Evolutionary conservation across 1,140 invertebrate species (phyloP).

Genomic region (Papilio machaon): DNA sequence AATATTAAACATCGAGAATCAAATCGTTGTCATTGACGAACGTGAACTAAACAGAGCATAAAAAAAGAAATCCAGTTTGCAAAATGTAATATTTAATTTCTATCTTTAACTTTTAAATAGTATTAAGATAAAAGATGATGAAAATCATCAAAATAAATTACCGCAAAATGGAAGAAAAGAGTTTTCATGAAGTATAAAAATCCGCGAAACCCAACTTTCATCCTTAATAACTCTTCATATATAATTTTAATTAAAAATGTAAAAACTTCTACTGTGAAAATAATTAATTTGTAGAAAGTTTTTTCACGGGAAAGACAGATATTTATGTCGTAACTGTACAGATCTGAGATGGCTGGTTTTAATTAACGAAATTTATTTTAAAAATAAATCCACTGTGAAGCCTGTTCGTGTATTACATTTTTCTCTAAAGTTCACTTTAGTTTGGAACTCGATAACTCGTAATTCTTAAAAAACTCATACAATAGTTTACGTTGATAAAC

Average conservation of each 20-base stretch:
- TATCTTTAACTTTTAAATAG: background rate
- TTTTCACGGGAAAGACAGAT: background rate
- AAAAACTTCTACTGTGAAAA: background rate
- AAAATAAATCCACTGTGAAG: background rate
- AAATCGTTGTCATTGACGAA: no score
- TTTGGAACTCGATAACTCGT: background rate
- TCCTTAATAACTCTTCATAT: constrained; percentile 5
- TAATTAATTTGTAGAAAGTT: constrained; percentile 15
- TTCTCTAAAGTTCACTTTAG: background rate
- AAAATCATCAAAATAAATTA: background rate
- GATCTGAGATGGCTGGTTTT: background rate
- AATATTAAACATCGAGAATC: no score
- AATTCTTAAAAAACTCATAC: no score
- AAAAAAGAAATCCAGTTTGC: no score
- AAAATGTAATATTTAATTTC: no score
- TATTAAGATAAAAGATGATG: background rate
- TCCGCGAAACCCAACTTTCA: background rate
- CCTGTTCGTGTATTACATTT: background rate
- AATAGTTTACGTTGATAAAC: no score
- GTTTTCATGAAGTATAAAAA: background rate
- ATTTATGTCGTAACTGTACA: background rate
- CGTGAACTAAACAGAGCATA: no score
- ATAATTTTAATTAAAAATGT: constrained; percentile 16
- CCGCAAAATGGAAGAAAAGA: background rate
- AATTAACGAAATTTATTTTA: background rate